Conservation (phyloP, 2,797 vertebrate genomes). For the Somateria mollissima region DNA sequence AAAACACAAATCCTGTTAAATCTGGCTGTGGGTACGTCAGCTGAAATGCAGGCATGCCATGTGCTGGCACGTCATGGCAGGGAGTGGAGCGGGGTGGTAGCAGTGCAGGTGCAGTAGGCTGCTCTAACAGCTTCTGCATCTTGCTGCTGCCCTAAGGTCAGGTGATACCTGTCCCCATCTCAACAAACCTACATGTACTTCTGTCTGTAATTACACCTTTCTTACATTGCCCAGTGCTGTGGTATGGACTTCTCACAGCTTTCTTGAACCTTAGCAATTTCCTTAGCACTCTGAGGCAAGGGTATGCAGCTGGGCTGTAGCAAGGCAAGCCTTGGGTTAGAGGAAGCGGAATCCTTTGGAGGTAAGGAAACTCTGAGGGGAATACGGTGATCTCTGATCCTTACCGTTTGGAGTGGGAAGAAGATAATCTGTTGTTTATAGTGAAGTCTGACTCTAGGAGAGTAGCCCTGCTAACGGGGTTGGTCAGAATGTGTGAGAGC, state of each 20-base stretch:
- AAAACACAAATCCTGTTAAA: background rate
- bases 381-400: accelerated
- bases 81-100: background rate
- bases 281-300: background rate
- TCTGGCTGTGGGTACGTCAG: accelerated
- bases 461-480: background rate
- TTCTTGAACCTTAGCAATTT: background rate
- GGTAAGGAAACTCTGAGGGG: background rate
- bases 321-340: background rate
- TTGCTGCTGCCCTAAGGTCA: background rate
- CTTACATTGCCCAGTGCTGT: accelerated
- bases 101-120: background rate
- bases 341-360: accelerated
- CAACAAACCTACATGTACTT: background rate
- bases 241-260: background rate
- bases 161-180: background rate
- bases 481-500: background rate
- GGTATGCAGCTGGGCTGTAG: background rate
- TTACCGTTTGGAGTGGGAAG: background rate
- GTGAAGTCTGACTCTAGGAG: background rate
- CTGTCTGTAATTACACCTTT: background rate
- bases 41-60: background rate
- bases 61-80: accelerated
- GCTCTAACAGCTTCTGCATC: background rate
- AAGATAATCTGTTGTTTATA: background rate